Percentiles rank a stretch among this genome's conserved stretches.
These are phyloP conservation scores for Linnaemya tessellans DNA, from an alignment of 2,888 invertebrate species.

Conservation along the genomic window DNA sequence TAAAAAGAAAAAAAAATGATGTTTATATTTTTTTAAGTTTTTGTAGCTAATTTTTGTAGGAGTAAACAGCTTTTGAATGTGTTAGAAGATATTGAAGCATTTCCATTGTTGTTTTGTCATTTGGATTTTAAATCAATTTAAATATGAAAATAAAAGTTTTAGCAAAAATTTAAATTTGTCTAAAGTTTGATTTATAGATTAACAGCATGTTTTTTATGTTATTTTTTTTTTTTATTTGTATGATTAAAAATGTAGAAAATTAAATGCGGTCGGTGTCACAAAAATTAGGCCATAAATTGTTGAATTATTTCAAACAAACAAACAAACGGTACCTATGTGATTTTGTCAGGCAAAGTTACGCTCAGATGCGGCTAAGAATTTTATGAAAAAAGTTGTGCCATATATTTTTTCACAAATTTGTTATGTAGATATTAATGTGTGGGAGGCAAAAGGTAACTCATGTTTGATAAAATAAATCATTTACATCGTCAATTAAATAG, in stretches of 20 bases:
- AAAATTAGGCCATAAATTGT: not conserved
- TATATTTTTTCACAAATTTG: too few relatives aligned
- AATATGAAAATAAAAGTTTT: conserved; percentile 40
- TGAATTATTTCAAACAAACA: not conserved
- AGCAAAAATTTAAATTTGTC: conserved; percentile 11
- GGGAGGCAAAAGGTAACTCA: too few relatives aligned
- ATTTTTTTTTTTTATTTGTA: not conserved
- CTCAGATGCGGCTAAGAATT: too few relatives aligned
- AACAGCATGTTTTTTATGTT: not conserved
- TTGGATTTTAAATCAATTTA: conserved; percentile 4
- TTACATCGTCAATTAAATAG: too few relatives aligned
- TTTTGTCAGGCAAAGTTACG: too few relatives aligned
- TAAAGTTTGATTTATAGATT: conserved; percentile 15
- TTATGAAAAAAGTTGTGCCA: too few relatives aligned
- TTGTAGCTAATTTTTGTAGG: not conserved
- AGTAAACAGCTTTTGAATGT: not conserved
- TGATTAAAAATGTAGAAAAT: not conserved
- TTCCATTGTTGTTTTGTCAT: conserved; percentile 45
- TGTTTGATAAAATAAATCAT: too few relatives aligned
- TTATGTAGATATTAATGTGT: too few relatives aligned
- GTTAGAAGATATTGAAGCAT: not conserved
- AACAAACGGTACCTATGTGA: too few relatives aligned
- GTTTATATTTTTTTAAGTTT: conserved; percentile 25
- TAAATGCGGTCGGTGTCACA: not conserved
- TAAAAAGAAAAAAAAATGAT: conserved; percentile 17